Evolutionary conservation across 2,888 invertebrate species (phyloP), one percentile per base, ranked within the genome.

Genomic region (Himalopsyche anomala): DNA sequence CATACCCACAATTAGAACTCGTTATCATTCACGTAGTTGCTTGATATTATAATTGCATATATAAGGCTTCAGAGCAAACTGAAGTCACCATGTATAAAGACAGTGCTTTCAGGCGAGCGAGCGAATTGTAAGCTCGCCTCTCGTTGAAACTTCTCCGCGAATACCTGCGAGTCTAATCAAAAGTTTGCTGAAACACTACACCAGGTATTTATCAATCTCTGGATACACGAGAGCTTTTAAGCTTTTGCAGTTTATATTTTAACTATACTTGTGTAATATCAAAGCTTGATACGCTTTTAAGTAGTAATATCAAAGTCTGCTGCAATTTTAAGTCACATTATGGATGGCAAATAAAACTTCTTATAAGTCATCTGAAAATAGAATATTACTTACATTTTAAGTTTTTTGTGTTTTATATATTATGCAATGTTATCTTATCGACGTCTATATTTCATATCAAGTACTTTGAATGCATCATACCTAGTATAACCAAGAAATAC

Each of bases 121-220:
- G 62, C 62, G 62, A 62, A 62, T 62, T 11, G 28, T 62, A 19
- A 62, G 62, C 62, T 62, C 62, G 28, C 62, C 62, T 51, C 51
- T 51, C 62, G 62, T 62, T 62, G 62, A 62, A 62, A 62, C 62
- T 62, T 62, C 62, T 62, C 62, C 62, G 62, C 62, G 62, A 62
- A 62, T 62, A 62, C 62, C 62, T 62, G 62, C 28, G 62, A 62
- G 62, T 62, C 62, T 62, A 62, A 62, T 62, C 62, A 62, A 62
- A 62, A 62, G 12, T 62, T 62, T 62, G 62, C 19, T 28, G 62
- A 62, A 62, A 62, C 62, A 62, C 62, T 62, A 28, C 62, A 19
- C 62, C 11, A 19, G 62, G 62, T 62, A 62, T 62, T 62, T 62
- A 62, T 62, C 62, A 62, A 62, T 62, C 62, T 62, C 62, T 62